phyloP scores from a whole-genome alignment of 2,113 vertebrate genomes.

The Oceanodroma tethys region DNA sequence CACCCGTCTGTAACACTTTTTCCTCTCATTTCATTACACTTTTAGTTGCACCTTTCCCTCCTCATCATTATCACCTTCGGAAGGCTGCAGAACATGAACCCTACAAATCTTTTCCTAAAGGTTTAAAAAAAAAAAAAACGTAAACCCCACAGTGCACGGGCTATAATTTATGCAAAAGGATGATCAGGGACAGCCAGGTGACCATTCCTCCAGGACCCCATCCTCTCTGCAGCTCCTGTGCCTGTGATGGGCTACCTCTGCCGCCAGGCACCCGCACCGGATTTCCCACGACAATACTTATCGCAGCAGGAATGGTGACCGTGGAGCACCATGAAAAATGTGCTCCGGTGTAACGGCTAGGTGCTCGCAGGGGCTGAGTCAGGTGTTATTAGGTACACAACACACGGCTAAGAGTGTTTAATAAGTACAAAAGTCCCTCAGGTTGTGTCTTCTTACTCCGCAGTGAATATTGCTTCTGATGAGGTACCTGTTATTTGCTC shows the following conservation, averaged over 20 bases:
- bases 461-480: not conserved
- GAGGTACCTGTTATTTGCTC: not conserved
- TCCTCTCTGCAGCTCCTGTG: not conserved
- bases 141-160: not conserved
- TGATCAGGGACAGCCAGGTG: not conserved
- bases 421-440: not conserved
- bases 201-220: not conserved
- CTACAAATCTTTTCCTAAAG: not conserved
- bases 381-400: not conserved
- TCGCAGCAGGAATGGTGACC: not conserved
- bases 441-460: not conserved
- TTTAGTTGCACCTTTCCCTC: not conserved
- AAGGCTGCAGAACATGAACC: not conserved
- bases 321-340: rapidly evolving
- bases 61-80: not conserved
- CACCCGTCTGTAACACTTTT: not conserved
- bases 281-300: rapidly evolving
- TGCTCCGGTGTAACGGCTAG: not conserved
- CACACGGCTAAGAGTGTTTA: not conserved
- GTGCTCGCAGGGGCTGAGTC: not conserved
- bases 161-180: not conserved
- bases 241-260: not conserved
- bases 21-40: not conserved
- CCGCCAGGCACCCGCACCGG: rapidly evolving
- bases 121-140: not conserved